Base-by-base conservation (phyloP, 2,113 vertebrate genomes). In the Regulus satrapa region DNA sequence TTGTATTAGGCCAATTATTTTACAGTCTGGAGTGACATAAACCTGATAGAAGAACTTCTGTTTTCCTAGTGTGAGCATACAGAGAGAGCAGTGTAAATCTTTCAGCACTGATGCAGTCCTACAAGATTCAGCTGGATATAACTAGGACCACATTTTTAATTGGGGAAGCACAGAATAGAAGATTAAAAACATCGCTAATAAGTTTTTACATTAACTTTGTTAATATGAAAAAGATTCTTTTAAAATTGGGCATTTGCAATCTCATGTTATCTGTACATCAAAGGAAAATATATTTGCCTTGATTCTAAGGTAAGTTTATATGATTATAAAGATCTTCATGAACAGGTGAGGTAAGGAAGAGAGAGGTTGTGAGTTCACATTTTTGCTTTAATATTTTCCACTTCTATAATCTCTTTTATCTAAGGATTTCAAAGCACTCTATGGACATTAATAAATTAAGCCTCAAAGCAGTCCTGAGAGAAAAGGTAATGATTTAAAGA, bases 321-420 rank as follows among this genome's bases (percentile, higher is more conserved):
- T n/a, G 38, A 45, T 83, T 80, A 49, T 46, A 36, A 84, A 95
- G n/a, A 63, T 74, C 68, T 81, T 89, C 23, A 19, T 55, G 71
- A 86, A 72, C 75, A 94, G 92, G 86, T 96, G 75, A 88, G 82
- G 54, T 85, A 76, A 79, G 55, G 58, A 61, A 29, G 49, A 68
- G 38, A 81, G 46, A 72, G 66, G 64, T 36, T 94, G 45, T 31
- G 49, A 76, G 54, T 49, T 95, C 71, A 69, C 52, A 40, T 89
- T 87, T 92, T 85, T 87, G 32, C 66, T 95, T 95, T 89, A 91
- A 69, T 88, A 92, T 73, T 85, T 91, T 86, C 34, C 83, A 67
- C 68, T 95, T 93, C 49, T 58, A 11, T 36, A 89, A 89, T 95
- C 92, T 92, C 74, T 97, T 97, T 96, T 89, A 95, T 96, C 89